Evolutionary conservation across 2,888 invertebrate genomes (phyloP).

Genomic region (Cerastis rubricosa): DNA sequence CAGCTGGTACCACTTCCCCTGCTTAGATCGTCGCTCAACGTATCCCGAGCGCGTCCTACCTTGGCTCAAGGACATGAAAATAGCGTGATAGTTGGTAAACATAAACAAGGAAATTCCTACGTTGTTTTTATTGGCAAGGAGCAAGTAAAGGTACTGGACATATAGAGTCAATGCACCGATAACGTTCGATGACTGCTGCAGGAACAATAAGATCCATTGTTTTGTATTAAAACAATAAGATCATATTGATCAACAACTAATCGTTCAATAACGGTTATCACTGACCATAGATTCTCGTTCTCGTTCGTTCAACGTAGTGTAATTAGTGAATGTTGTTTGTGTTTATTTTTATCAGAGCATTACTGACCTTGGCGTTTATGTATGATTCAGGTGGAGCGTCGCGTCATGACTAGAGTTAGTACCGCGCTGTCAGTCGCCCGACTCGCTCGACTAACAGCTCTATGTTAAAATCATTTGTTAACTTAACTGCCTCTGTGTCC

Average conservation of each 20-base stretch:
- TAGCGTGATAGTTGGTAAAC: not conserved
- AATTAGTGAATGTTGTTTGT: constrained; percentile 58
- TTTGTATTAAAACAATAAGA: not conserved
- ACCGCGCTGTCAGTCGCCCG: constrained; percentile 61
- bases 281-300: constrained; percentile 6
- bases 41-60: not conserved
- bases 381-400: constrained; percentile 62
- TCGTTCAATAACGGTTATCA: constrained; percentile 13
- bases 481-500: constrained; percentile 67
- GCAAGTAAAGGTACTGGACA: not conserved
- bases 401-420: constrained; percentile 62
- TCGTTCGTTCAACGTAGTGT: constrained; percentile 23
- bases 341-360: constrained; percentile 68
- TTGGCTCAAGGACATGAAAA: not conserved
- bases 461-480: constrained; percentile 78
- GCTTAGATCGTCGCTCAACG: not conserved
- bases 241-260: not conserved
- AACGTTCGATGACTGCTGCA: not conserved
- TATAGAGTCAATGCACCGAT: not conserved
- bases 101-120: not conserved
- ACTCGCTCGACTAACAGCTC: constrained; percentile 47
- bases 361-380: constrained; percentile 65
- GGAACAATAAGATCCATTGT: not conserved
- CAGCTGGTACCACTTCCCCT: not conserved
- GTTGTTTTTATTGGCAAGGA: not conserved